A percentile compares a stretch with the other conserved stretches of the same genome.
phyloP scores from a whole-genome alignment of 2,113 vertebrate genomes.

The Entelurus aequoreus region DNA sequence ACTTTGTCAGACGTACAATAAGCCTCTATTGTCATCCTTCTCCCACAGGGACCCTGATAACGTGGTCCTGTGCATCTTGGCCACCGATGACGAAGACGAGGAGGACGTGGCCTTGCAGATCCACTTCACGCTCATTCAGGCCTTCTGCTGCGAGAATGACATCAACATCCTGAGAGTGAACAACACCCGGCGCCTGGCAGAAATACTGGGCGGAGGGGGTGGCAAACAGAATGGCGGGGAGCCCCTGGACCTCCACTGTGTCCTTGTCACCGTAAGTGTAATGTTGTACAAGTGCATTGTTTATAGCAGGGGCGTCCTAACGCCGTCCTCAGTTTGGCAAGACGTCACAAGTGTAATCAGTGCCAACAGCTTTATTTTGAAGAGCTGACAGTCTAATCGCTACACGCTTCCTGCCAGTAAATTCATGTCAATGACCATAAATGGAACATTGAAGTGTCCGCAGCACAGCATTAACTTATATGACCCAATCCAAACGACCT shows the following conservation, averaged over 20 bases:
- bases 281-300: too few relatives aligned
- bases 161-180: constrained; percentile 93
- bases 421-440: too few relatives aligned
- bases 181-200: constrained; percentile 86
- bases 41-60: constrained; percentile 86
- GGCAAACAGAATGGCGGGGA: constrained; percentile 72
- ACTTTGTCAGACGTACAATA: neutral
- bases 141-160: constrained; percentile 97
- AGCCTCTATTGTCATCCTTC: neutral
- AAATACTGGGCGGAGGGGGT: constrained; percentile 74
- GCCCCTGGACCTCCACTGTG: constrained; percentile 89
- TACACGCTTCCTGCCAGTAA: too few relatives aligned
- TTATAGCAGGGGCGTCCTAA: too few relatives aligned
- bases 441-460: too few relatives aligned
- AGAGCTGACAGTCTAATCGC: too few relatives aligned
- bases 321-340: too few relatives aligned
- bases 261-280: constrained; percentile 86
- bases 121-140: constrained; percentile 94
- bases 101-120: constrained; percentile 93
- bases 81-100: constrained; percentile 89
- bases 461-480: too few relatives aligned
- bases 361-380: too few relatives aligned
- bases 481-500: too few relatives aligned
- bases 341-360: too few relatives aligned
- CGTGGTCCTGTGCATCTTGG: constrained; percentile 90